These are phyloP conservation scores for Corydoras sp. DNA, from an alignment of 2,113 vertebrate genomes.

Conservation along the genomic window DNA sequence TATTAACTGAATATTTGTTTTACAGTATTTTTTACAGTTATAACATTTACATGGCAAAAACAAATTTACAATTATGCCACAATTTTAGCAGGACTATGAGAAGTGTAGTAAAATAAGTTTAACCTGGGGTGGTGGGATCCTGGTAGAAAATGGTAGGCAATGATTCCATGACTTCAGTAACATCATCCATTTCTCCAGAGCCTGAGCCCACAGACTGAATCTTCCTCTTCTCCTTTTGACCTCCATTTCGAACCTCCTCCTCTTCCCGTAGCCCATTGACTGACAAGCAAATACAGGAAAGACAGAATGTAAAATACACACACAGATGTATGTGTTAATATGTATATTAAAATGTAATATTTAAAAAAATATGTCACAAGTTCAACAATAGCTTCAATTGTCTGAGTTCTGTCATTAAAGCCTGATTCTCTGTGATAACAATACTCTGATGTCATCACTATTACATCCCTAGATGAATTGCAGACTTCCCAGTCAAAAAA, in stretches of 20 bases:
- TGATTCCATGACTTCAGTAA: slow-evolving; percentile 50
- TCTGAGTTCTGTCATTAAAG: no score
- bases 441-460: no score
- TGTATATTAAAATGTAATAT: not conserved
- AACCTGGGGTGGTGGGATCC: slow-evolving; percentile 47
- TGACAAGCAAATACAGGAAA: slow-evolving; percentile 6
- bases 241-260: slow-evolving; percentile 60
- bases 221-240: slow-evolving; percentile 61
- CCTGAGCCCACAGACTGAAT: slow-evolving; percentile 53
- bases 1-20: no score
- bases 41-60: no score
- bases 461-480: no score
- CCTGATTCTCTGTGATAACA: no score
- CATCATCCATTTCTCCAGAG: slow-evolving; percentile 59
- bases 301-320: not conserved
- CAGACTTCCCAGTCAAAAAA: no score
- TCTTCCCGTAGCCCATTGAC: slow-evolving; percentile 63
- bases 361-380: no score
- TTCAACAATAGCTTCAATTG: no score
- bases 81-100: no score
- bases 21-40: no score
- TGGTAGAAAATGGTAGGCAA: slow-evolving; percentile 57
- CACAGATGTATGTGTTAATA: not conserved
- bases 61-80: not conserved
- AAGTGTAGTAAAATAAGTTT: not conserved